Evolutionary conservation across 2,888 invertebrate genomes (phyloP), one percentile per base, ranked within the genome.

Genomic region (Mechanitis messenoides): DNA sequence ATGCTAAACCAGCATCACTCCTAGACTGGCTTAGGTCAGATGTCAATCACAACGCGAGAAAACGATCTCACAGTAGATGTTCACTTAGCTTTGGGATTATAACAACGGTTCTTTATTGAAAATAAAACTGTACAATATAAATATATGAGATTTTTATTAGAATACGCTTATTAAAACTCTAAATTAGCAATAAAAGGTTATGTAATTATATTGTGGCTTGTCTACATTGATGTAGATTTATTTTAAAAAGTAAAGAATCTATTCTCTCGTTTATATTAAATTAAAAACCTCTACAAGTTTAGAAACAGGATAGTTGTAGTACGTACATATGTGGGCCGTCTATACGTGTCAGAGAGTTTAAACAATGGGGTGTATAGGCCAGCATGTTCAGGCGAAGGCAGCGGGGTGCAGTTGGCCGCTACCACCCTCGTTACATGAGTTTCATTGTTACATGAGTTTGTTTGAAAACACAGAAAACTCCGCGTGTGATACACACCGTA

Each of bases 401-500:
- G 62, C 58, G 53, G 78, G 78, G 81, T 75, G 77, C 79, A 80
- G 77, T 76, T 75, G 78, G 74, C 72, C 71, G 72, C 65, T 66
- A 65, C 71, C 76, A 74, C 74, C 68, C 70, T 67, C 69, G 67
- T 74, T 77, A 73, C 77, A 75, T 71, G 73, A n/a, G n/a, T n/a
- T n/a, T n/a, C 82, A 83, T 87, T 87, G 86, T 86, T 84, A 76
- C 77, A 77, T 80, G 83, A 83, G 81, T 86, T 87, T 84, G 84
- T 81, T 85, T 86, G 83, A 83, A 87, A 86, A 86, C 81, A 84
- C 79, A 82, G 81, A 83, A 84, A 84, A 84, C 79, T 81, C 78
- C 81, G 83, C 84, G 82, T 85, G 79, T 85, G 85, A 82, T 84
- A 81, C 77, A 76, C 84, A 81, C 77, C 76, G 77, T 79, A 83